Base-by-base conservation (phyloP, 2,797 vertebrate species). In the Aplochiton taeniatus region DNA sequence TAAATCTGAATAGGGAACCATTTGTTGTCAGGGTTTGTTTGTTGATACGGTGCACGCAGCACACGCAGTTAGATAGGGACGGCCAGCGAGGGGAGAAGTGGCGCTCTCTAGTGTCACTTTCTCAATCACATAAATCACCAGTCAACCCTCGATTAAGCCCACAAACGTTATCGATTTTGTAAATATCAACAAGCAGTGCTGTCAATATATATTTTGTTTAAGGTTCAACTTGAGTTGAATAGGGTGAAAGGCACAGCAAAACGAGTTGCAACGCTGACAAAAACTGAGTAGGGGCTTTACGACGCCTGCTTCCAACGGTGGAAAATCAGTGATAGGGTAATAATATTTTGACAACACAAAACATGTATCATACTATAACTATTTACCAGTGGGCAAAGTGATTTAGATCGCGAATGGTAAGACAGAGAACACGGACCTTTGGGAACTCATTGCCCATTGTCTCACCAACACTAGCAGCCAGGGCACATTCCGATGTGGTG, bases 21-120 rank as follows among this genome's bases (percentile, higher is more conserved):
- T 3, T 31, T 3, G 2, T 31, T 31, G 6, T 3, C 31, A 31
- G 6, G 31, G 31, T 31, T 31, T 31, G 31, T 31, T 31, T 31
- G 31, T 31, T 31, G 31, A 31, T 31, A 31, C 31, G 2, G 31
- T 6, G 31, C 31, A 3, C 17, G 47, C 16, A 11, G 41, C n/a
- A 63, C 64, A 61, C 31, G 51, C 46, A 61, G 6, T 11, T 11
- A 16, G 20, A 45, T 11, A 73, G 76, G 80, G 83, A 80, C 74
- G 61, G 66, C 46, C 43, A 72, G 81, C 66, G 16, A 51, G 77
- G 88, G 65, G 73, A 80, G 78, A 81, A 87, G 87, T 90, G 89
- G 89, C 90, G 89, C 89, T 86, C 89, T 90, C 90, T 90, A 90
- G 91, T 90, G 89, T 88, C 86, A 81, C 86, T 79, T 42, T 72